Evolutionary conservation across 92 coral and sea anemone genomes (phyloP).

Genomic region (Actinernus sp.): DNA sequence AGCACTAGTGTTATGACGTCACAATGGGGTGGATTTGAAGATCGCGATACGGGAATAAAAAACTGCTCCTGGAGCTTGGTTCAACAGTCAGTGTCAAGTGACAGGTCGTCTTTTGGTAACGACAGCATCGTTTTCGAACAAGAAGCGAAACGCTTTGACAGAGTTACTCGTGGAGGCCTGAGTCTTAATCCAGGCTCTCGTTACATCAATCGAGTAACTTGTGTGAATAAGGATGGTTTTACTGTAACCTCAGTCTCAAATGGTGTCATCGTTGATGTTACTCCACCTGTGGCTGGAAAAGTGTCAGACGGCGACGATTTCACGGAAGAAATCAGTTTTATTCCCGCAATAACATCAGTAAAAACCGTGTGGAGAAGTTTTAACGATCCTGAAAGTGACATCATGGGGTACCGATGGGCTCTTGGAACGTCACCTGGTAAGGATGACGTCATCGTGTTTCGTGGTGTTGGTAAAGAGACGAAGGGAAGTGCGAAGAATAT

Average conservation of each 20-base stretch:
- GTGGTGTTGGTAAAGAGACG: conserved; percentile 64
- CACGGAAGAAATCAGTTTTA: conserved; percentile 51
- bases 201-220: conserved; percentile 78
- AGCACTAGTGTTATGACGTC: conserved; percentile 47
- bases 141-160: conserved; percentile 55
- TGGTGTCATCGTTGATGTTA: conserved; percentile 83
- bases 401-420: conserved; percentile 89
- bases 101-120: conserved; percentile 61
- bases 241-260: conserved; percentile 67
- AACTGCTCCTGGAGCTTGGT: conserved; percentile 75
- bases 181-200: conserved; percentile 78
- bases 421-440: conserved; percentile 83
- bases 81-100: conserved; percentile 67
- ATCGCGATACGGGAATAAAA: conserved; percentile 70
- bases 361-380: conserved; percentile 74
- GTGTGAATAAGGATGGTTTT: conserved; percentile 87
- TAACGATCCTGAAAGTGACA: conserved; percentile 83
- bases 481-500: conserved; percentile 57
- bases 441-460: conserved; percentile 71
- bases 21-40: conserved; percentile 82
- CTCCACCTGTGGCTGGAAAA: conserved; percentile 72
- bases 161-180: conserved; percentile 52
- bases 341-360: conserved; percentile 48
- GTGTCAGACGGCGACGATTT: conserved; percentile 69
- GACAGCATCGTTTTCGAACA: conserved; percentile 52